These are phyloP conservation scores for Xylota sylvarum DNA, from an alignment of 2,888 invertebrate genomes.

Conservation along the genomic window DNA sequence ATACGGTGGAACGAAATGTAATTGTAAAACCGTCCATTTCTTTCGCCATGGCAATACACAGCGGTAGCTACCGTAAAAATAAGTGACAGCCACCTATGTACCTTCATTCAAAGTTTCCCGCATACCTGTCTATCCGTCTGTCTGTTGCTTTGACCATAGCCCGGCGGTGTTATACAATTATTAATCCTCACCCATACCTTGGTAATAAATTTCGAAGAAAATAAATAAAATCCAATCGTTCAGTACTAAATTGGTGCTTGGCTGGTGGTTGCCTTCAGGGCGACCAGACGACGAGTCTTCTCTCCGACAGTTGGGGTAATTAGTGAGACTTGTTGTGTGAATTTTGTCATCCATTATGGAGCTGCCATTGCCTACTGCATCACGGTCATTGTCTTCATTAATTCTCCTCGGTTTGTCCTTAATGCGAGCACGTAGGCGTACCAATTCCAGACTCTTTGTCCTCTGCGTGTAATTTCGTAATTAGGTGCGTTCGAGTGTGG, in stretches of 20 bases:
- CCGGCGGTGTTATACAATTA: constrained; percentile 27
- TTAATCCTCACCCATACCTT: constrained; percentile 17
- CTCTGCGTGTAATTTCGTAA: constrained; percentile 49
- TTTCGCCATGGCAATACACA: constrained; percentile 28
- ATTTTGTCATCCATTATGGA: constrained; percentile 41
- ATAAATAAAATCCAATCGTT: neutral
- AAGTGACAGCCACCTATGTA: constrained; percentile 28
- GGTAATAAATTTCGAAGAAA: neutral
- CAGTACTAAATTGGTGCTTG: neutral
- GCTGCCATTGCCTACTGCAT: constrained; percentile 38
- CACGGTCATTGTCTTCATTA: constrained; percentile 58
- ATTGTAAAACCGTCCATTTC: constrained; percentile 23
- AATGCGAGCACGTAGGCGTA: constrained; percentile 50
- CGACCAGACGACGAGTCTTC: constrained; percentile 10
- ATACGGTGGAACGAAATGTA: neutral
- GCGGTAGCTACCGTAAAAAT: constrained; percentile 31
- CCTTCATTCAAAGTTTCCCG: constrained; percentile 17
- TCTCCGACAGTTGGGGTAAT: constrained; percentile 40
- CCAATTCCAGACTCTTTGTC: constrained; percentile 29
- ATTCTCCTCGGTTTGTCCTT: constrained; percentile 46
- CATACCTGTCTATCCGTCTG: constrained; percentile 17
- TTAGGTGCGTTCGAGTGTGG: constrained; percentile 68
- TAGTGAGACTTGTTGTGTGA: constrained; percentile 56
- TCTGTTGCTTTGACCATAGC: neutral
- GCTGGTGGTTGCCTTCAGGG: constrained; percentile 27